These are phyloP conservation scores for Synergus japonicus DNA, from an alignment of 2,888 invertebrate species.

Conservation along the genomic window DNA sequence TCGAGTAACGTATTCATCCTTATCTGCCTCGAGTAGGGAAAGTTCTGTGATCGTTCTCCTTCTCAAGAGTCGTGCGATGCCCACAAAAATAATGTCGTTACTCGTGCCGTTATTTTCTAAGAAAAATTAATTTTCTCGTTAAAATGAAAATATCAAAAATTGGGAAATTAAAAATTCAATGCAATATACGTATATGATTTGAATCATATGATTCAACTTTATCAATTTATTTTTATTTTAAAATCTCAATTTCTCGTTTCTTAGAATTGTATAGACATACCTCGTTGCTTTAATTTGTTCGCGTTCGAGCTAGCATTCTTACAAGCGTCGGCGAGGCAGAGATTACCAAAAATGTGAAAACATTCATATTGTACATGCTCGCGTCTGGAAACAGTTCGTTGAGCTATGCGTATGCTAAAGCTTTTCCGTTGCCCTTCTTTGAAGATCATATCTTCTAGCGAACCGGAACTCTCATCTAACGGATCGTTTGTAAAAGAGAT, in stretches of 20 bases:
- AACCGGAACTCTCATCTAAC: constrained; percentile 81
- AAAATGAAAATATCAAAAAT: background rate
- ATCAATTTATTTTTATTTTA: background rate
- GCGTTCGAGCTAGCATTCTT: constrained; percentile 55
- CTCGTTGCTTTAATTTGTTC: constrained; percentile 61
- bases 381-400: constrained; percentile 76
- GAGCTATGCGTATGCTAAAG: constrained; percentile 78
- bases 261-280: constrained; percentile 41
- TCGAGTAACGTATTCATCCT: constrained; percentile 93
- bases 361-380: constrained; percentile 79
- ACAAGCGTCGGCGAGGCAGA: constrained; percentile 72
- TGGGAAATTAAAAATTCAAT: background rate
- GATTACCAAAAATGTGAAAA: constrained; percentile 77
- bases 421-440: constrained; percentile 73
- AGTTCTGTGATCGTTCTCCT: constrained; percentile 85
- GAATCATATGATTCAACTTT: too few relatives aligned
- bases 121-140: constrained; percentile 40
- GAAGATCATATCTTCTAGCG: constrained; percentile 63
- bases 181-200: background rate
- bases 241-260: constrained; percentile 28
- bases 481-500: constrained; percentile 18
- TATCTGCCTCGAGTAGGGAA: constrained; percentile 82
- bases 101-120: constrained; percentile 61
- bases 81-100: constrained; percentile 81
- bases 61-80: constrained; percentile 85